Evolutionary conservation across 2,888 invertebrate species (phyloP).

Genomic region (Aricia artaxerxes): DNA sequence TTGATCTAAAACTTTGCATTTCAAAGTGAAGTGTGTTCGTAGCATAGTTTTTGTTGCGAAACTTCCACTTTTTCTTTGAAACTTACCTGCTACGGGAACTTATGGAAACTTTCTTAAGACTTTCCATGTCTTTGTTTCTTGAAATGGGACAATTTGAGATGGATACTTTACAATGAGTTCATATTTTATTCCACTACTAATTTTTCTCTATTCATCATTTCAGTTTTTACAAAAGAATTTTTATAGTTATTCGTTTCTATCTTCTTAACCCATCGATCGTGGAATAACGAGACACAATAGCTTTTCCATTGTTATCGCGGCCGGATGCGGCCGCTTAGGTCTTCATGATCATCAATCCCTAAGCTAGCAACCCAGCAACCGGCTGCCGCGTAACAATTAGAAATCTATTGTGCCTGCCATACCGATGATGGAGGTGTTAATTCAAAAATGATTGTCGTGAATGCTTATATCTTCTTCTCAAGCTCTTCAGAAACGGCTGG

Average conservation of each 20-base stretch:
- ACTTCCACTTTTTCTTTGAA: constrained; percentile 38
- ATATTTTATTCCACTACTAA: background rate
- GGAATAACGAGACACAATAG: too few species aligned
- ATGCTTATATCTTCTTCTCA: too few species aligned
- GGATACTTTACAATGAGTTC: constrained; percentile 20
- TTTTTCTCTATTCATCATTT: background rate
- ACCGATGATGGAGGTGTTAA: too few species aligned
- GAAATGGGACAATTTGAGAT: constrained; percentile 8
- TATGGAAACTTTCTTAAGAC: constrained; percentile 23
- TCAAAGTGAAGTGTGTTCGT: background rate
- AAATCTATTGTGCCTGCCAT: too few species aligned
- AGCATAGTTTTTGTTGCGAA: constrained; percentile 40
- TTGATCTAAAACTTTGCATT: constrained; percentile 19
- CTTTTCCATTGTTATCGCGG: too few species aligned
- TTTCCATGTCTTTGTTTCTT: constrained; percentile 25
- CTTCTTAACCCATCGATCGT: too few species aligned
- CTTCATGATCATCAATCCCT: too few species aligned
- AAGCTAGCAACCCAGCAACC: too few species aligned
- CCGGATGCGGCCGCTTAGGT: too few species aligned
- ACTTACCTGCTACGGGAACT: constrained; percentile 28
- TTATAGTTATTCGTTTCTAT: background rate
- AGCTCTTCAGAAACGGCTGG: too few species aligned
- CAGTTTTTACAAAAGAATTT: background rate
- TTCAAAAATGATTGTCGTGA: too few species aligned
- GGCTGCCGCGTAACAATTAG: too few species aligned